Base-by-base conservation (phyloP, 1,140 invertebrate species). In the Aphelenchoides besseyi region DNA sequence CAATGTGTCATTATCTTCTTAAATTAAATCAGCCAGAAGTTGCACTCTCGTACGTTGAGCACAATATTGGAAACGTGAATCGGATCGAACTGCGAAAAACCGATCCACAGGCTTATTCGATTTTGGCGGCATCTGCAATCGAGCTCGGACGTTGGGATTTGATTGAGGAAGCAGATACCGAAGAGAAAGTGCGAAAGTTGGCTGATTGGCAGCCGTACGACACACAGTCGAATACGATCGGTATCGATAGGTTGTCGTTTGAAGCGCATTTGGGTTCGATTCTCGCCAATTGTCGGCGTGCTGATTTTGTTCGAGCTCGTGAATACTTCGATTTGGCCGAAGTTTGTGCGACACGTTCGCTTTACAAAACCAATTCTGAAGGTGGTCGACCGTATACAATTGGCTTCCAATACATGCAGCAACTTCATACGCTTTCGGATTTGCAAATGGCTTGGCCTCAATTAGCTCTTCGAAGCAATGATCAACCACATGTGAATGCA, bases 401-500 rank as follows among this genome's bases (percentile, higher is more conserved):
- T 33, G 63, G 63, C 1, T 66, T 36, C 32, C 16, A 37, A 32
- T 53, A 18, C 30, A 18, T 66, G 0, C 63, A 66, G 32, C n/a
- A 66, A 29, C 30, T 66, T 1, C 63, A 66, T 32, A n/a, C 63
- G 1, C 32, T 66, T 26, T 26, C n/a, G 12, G 63, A 66, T 32
- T 1, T 66, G 16, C 30, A 66, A 53, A 36, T 66, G 63, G 63
- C 63, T 1, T 66, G 63, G 63, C 63, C 63, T 1, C 36, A 66
- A 8, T 32, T 66, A 12, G 23, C 32, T 33, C 5, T 59, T 33
- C 55, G 18, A 33, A 29, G 5, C 26, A 33, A 29, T 23, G 18
- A 59, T 5, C 5, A 28, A 5, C 12, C 18, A 8, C 23, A 5
- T 33, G 5, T 23, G 55, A 5, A 8, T 33, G 18, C 23, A 12